phyloP scores from a whole-genome alignment of 1,140 invertebrate species.

The Drosophila murphyi region DNA sequence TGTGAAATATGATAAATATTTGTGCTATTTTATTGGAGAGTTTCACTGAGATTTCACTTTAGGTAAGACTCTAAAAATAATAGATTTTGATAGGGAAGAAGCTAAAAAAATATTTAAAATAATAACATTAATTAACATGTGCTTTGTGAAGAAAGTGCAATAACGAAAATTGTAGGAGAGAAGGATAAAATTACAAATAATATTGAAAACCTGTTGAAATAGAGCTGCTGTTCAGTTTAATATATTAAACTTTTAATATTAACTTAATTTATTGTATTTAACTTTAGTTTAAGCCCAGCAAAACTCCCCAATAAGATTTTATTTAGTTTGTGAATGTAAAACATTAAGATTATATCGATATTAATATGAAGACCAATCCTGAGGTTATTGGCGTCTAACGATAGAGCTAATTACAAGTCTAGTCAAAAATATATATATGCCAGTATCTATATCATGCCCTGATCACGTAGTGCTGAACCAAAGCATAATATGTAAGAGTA shows the following conservation, averaged over 20 bases:
- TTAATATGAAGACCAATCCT: constrained; percentile 74
- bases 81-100: not conserved
- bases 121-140: not conserved
- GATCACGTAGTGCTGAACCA: constrained; percentile 35
- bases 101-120: not conserved
- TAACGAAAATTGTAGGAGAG: too few relatives aligned
- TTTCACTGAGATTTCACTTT: not conserved
- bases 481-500: constrained; percentile 37
- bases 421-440: constrained; percentile 37
- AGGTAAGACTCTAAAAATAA: not conserved
- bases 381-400: constrained; percentile 70
- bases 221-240: too few relatives aligned
- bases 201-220: not conserved
- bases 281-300: not conserved
- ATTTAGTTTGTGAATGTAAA: not conserved
- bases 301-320: constrained; percentile 1
- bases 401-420: constrained; percentile 60
- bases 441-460: constrained; percentile 66
- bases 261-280: too few relatives aligned
- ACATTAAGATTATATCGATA: constrained; percentile 3
- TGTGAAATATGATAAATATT: not conserved
- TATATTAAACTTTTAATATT: too few relatives aligned
- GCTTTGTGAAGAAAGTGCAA: not conserved
- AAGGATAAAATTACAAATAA: not conserved
- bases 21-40: constrained; percentile 1